These are phyloP conservation scores for Ichneumon xanthorius DNA, from an alignment of 2,888 invertebrate species.

Conservation along the genomic window DNA sequence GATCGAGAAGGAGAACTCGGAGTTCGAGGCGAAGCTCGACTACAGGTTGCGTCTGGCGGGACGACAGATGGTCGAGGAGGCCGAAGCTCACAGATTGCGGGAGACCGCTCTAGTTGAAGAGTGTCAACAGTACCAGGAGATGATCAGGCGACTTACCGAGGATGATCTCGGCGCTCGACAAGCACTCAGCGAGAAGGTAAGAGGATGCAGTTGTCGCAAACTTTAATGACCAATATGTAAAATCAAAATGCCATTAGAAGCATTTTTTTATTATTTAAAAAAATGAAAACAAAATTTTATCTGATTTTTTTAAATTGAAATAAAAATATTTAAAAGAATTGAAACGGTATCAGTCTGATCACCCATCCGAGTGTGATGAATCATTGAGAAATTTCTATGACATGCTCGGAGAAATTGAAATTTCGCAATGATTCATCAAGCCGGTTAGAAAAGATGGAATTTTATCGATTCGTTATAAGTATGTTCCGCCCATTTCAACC, in stretches of 20 bases:
- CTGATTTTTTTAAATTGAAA: too few relatives aligned
- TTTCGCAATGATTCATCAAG: too few relatives aligned
- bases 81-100: slow-evolving; percentile 86
- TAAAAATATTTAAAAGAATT: too few relatives aligned
- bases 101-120: slow-evolving; percentile 88
- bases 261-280: too few relatives aligned
- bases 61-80: slow-evolving; percentile 84
- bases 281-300: too few relatives aligned
- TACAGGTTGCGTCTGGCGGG: slow-evolving; percentile 85
- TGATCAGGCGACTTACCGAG: slow-evolving; percentile 89
- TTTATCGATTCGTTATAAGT: too few relatives aligned
- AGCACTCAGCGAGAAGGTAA: slow-evolving; percentile 84
- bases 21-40: slow-evolving; percentile 85
- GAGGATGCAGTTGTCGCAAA: not conserved
- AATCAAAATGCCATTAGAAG: not conserved
- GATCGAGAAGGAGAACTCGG: slow-evolving; percentile 87
- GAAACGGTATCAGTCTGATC: too few relatives aligned
- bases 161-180: slow-evolving; percentile 87
- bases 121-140: slow-evolving; percentile 89
- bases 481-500: too few relatives aligned
- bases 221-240: not conserved
- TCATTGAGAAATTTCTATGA: too few relatives aligned
- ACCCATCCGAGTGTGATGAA: too few relatives aligned
- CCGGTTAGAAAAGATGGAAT: too few relatives aligned
- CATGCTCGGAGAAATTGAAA: too few relatives aligned